phyloP scores from a whole-genome alignment of 2,797 vertebrate species.

The Passerculus sandwichensis region DNA sequence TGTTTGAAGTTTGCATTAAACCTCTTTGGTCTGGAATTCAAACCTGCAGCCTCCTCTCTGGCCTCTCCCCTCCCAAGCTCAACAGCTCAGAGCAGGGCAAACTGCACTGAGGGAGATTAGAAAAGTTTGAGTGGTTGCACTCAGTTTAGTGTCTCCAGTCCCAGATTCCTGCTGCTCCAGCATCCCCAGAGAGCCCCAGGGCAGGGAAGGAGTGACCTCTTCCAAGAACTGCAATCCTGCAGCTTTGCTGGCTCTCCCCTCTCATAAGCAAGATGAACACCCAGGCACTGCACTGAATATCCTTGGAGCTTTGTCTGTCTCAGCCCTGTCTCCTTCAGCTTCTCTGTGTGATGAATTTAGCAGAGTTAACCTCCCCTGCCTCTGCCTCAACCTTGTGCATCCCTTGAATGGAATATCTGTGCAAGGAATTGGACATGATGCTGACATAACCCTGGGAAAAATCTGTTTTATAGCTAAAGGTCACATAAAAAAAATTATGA shows the following conservation, averaged over 20 bases:
- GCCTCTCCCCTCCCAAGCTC: not conserved
- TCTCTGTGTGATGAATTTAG: not conserved
- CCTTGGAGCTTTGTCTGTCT: not conserved
- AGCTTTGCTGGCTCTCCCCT: not conserved
- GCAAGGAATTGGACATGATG: not conserved
- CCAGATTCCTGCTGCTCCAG: not conserved
- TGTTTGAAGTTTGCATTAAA: not conserved
- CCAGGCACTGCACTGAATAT: not conserved
- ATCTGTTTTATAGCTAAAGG: not conserved
- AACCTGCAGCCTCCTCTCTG: not conserved
- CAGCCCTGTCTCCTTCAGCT: not conserved
- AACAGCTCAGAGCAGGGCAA: fast-evolving
- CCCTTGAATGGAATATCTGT: not conserved
- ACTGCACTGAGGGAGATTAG: not conserved
- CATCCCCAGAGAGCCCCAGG: not conserved
- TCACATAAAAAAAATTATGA: not conserved
- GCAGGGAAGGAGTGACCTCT: not conserved
- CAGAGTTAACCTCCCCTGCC: not conserved
- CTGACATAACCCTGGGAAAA: not conserved
- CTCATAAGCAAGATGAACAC: not conserved
- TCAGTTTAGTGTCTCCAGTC: not conserved
- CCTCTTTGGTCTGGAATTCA: not conserved
- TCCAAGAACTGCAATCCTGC: not conserved
- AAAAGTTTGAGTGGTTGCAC: not conserved
- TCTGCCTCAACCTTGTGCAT: not conserved